phyloP scores from a whole-genome alignment of 2,113 vertebrate genomes.

The Epinephelus lanceolatus region DNA sequence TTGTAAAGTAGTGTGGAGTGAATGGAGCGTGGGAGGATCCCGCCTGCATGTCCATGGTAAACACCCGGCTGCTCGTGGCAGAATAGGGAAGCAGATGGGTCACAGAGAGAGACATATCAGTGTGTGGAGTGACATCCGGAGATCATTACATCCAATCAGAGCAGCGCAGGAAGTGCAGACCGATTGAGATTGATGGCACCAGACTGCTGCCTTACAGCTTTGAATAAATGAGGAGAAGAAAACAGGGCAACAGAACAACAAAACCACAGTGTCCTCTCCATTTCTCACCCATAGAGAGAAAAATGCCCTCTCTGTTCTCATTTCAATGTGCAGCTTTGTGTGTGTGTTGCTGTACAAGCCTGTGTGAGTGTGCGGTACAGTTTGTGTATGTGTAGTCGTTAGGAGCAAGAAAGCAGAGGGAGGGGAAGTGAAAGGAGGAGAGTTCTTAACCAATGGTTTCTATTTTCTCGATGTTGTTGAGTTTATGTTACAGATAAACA shows the following conservation, averaged over 20 bases:
- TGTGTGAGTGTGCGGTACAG: not conserved
- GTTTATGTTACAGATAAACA: slow-evolving; percentile 21
- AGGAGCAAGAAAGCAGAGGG: not conserved
- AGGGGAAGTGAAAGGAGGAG: not conserved
- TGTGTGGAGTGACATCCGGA: slow-evolving; percentile 74
- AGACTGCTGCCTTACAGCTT: slow-evolving; percentile 71
- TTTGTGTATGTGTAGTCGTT: not conserved
- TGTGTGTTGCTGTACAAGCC: not conserved
- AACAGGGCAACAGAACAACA: slow-evolving; percentile 73
- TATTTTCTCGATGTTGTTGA: not conserved
- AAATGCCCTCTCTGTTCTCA: slow-evolving; percentile 56
- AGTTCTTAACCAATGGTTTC: slow-evolving; percentile 18
- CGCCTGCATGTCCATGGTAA: slow-evolving; percentile 60
- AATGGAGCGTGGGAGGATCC: slow-evolving; percentile 70
- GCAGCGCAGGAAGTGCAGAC: slow-evolving; percentile 69
- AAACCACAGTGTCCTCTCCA: slow-evolving; percentile 66
- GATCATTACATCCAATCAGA: slow-evolving; percentile 84
- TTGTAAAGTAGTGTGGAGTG: slow-evolving; percentile 31
- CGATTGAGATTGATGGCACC: slow-evolving; percentile 79
- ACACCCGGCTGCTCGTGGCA: slow-evolving; percentile 66
- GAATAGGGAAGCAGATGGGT: slow-evolving; percentile 73
- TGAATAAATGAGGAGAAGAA: slow-evolving; percentile 76
- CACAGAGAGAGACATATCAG: slow-evolving; percentile 72
- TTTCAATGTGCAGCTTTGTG: slow-evolving; percentile 30
- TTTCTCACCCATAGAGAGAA: slow-evolving; percentile 57